Evolutionary conservation across 1,140 invertebrate genomes (phyloP).

Genomic region (Zaprionus ornatus): DNA sequence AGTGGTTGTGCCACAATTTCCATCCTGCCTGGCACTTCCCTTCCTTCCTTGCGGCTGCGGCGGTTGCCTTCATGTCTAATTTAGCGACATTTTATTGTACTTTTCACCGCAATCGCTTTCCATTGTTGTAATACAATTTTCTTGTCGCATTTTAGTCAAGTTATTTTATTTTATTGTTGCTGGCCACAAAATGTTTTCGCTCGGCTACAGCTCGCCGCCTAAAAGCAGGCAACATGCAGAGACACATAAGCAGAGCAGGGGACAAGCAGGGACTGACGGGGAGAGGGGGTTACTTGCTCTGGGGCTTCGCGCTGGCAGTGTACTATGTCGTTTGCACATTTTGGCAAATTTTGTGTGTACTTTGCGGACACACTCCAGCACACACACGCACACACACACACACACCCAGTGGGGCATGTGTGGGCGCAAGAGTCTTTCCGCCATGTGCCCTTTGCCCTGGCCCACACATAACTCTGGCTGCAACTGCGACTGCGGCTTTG

Average conservation of each 20-base stretch:
- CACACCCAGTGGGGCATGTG: slow-evolving; percentile 14
- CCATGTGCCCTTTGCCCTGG: slow-evolving; percentile 13
- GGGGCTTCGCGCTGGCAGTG: slow-evolving; percentile 35
- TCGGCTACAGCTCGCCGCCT: slow-evolving; percentile 48
- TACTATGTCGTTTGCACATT: slow-evolving; percentile 76
- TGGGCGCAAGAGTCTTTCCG: slow-evolving; percentile 33
- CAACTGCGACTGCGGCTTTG: slow-evolving; percentile 74
- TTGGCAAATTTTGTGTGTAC: slow-evolving; percentile 62
- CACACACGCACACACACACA: slow-evolving; percentile 9
- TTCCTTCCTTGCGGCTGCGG: slow-evolving; percentile 39
- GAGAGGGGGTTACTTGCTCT: neutral
- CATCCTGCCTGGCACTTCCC: slow-evolving; percentile 6
- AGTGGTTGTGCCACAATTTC: slow-evolving; percentile 24
- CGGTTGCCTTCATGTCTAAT: slow-evolving; percentile 79
- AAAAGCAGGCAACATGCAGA: slow-evolving; percentile 63
- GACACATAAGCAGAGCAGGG: neutral
- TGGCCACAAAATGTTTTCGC: slow-evolving; percentile 71
- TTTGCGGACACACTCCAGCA: slow-evolving; percentile 47
- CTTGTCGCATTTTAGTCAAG: slow-evolving; percentile 79
- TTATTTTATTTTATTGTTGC: slow-evolving; percentile 72
- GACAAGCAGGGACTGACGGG: neutral
- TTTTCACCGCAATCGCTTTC: slow-evolving; percentile 79
- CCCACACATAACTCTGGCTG: slow-evolving; percentile 65
- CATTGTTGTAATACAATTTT: slow-evolving; percentile 81
- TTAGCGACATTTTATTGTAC: slow-evolving; percentile 82